phyloP scores from a whole-genome alignment of 2,888 invertebrate genomes.

The Leptinotarsa rubiginosa region DNA sequence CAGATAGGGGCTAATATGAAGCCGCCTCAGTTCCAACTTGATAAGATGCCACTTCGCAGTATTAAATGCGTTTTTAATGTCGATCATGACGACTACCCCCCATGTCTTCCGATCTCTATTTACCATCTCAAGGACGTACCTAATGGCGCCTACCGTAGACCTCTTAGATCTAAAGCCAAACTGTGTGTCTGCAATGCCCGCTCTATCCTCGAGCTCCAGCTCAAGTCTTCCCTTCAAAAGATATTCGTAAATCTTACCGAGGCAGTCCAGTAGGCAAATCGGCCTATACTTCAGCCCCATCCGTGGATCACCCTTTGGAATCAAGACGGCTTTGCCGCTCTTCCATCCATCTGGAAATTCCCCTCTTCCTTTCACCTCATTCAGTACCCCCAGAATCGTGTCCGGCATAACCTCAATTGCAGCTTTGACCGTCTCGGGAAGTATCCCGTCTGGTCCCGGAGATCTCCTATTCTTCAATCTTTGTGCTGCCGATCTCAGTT shows the following conservation, averaged over 20 bases:
- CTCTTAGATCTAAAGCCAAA: slow-evolving; percentile 29
- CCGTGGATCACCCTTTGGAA: background rate
- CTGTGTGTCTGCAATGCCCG: background rate
- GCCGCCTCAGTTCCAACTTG: background rate
- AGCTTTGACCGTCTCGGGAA: background rate
- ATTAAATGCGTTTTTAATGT: slow-evolving; percentile 26
- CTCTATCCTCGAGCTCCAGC: background rate
- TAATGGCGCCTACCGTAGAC: slow-evolving; percentile 25
- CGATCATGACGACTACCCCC: slow-evolving; percentile 16
- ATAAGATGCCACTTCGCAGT: slow-evolving; percentile 22
- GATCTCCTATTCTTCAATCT: background rate
- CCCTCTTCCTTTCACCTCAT: background rate
- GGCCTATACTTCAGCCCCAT: background rate
- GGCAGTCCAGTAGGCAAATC: background rate
- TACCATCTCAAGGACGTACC: slow-evolving; percentile 10
- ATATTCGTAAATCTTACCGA: background rate
- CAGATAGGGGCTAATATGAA: slow-evolving; percentile 1
- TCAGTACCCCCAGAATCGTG: background rate
- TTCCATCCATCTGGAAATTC: background rate
- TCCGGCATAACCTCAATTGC: background rate
- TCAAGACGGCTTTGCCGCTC: background rate
- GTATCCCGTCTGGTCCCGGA: background rate
- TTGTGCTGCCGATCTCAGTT: background rate
- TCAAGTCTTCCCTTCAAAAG: background rate
- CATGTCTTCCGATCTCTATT: background rate